phyloP scores from a whole-genome alignment of 1,140 invertebrate genomes.

The Euwallacea similis region DNA sequence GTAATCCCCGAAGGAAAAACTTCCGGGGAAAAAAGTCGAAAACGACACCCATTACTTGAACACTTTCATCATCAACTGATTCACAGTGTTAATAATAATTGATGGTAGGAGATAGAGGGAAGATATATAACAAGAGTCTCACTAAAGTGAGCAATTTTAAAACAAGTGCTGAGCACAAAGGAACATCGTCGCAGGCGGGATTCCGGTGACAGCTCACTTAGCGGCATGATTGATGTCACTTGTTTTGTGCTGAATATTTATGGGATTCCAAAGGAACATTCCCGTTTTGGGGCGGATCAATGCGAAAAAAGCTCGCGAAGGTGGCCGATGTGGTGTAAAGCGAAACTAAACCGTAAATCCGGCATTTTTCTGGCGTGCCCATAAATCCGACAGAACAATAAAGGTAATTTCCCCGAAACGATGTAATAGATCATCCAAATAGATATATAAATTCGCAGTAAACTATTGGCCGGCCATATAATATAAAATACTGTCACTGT shows the following conservation, averaged over 20 bases:
- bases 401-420: slow-evolving; percentile 33
- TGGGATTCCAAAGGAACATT: slow-evolving; percentile 14
- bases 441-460: slow-evolving; percentile 39
- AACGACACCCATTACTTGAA: too few relatives aligned
- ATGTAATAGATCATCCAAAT: slow-evolving; percentile 36
- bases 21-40: too few relatives aligned
- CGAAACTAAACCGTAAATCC: slow-evolving; percentile 8
- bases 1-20: too few relatives aligned
- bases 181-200: slow-evolving; percentile 6
- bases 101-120: too few relatives aligned
- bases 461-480: slow-evolving; percentile 39
- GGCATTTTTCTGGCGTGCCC: slow-evolving; percentile 7
- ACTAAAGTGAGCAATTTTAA: slow-evolving; percentile 22
- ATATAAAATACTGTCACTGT: slow-evolving; percentile 39
- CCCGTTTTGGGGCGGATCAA: background rate
- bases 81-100: too few relatives aligned
- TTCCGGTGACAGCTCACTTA: slow-evolving; percentile 41
- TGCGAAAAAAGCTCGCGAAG: background rate
- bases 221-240: slow-evolving; percentile 43
- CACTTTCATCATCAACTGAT: too few relatives aligned
- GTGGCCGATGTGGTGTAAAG: background rate
- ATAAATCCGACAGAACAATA: slow-evolving; percentile 31
- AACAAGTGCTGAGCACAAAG: slow-evolving; percentile 15
- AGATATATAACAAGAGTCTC: background rate
- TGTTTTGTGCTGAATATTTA: slow-evolving; percentile 44